A percentile compares a stretch with the other conserved stretches of the same genome.
Conservation (phyloP, 2,888 invertebrate species). For the Lottia gigantea region DNA sequence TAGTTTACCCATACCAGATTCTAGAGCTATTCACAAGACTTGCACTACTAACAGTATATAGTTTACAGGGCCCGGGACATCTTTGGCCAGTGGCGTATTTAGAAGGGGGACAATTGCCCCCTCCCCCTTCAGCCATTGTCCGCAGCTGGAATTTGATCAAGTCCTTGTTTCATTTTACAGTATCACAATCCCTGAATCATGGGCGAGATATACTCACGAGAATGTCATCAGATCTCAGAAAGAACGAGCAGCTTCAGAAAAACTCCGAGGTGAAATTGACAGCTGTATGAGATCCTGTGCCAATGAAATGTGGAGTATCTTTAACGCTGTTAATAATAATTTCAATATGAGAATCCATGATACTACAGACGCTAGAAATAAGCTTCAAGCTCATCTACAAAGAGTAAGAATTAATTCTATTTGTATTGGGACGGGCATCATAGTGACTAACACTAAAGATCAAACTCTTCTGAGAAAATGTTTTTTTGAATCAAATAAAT, state of each 20-base stretch:
- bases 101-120: too few relatives aligned
- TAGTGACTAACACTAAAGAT: too few relatives aligned
- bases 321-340: constrained; percentile 65
- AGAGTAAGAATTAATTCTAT: constrained; percentile 44
- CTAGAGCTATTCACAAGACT: too few relatives aligned
- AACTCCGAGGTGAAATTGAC: constrained; percentile 64
- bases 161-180: constrained; percentile 62
- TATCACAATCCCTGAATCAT: constrained; percentile 75
- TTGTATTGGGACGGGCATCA: too few relatives aligned
- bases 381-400: constrained; percentile 64
- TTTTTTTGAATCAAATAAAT: too few relatives aligned
- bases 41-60: too few relatives aligned
- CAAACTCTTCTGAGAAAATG: too few relatives aligned
- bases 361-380: constrained; percentile 63
- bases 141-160: too few relatives aligned
- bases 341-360: constrained; percentile 63
- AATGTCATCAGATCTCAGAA: constrained; percentile 66
- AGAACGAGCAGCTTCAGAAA: constrained; percentile 61
- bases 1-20: background rate
- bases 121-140: too few relatives aligned
- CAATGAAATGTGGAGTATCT: constrained; percentile 67
- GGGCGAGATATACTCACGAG: constrained; percentile 65
- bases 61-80: too few relatives aligned
- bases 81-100: too few relatives aligned
- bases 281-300: constrained; percentile 58